These are phyloP conservation scores for Sipha flava DNA, from an alignment of 1,140 invertebrate genomes.

Conservation along the genomic window DNA sequence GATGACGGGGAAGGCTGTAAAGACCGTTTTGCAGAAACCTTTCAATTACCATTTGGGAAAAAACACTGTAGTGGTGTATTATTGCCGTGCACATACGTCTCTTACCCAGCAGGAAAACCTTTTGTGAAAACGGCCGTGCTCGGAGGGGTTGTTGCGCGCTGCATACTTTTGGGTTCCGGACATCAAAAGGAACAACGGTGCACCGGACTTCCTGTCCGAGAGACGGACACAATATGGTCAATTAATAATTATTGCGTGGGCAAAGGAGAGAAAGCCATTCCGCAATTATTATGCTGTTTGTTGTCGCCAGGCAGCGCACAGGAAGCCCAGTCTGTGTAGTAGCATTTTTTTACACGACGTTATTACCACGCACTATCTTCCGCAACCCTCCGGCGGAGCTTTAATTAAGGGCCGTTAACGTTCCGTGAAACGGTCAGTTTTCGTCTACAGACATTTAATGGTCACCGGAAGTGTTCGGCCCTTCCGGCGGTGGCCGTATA, in stretches of 20 bases:
- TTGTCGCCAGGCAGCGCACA: neutral
- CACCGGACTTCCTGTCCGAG: slow-evolving; percentile 21
- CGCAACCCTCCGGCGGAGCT: neutral
- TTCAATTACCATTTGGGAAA: neutral
- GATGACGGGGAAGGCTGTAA: neutral
- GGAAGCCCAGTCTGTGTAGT: neutral
- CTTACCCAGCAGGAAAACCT: neutral
- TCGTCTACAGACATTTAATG: neutral
- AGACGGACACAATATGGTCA: slow-evolving; percentile 15
- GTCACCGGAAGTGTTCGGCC: slow-evolving; percentile 4
- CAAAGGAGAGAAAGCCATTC: neutral
- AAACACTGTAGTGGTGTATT: neutral
- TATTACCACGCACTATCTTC: neutral
- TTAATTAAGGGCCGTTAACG: slow-evolving; percentile 18
- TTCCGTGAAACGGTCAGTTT: slow-evolving; percentile 1
- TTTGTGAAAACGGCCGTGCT: neutral
- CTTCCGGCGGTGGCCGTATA: neutral
- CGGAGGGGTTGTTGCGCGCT: neutral
- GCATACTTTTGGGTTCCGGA: slow-evolving; percentile 1
- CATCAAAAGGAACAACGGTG: slow-evolving; percentile 2
- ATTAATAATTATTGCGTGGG: slow-evolving; percentile 16
- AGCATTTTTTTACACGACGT: neutral
- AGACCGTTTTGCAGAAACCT: slow-evolving; percentile 3
- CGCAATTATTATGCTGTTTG: slow-evolving; percentile 3
- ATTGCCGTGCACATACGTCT: neutral